Conservation (phyloP, 1,140 invertebrate species). For the Amphibalanus amphitrite region DNA sequence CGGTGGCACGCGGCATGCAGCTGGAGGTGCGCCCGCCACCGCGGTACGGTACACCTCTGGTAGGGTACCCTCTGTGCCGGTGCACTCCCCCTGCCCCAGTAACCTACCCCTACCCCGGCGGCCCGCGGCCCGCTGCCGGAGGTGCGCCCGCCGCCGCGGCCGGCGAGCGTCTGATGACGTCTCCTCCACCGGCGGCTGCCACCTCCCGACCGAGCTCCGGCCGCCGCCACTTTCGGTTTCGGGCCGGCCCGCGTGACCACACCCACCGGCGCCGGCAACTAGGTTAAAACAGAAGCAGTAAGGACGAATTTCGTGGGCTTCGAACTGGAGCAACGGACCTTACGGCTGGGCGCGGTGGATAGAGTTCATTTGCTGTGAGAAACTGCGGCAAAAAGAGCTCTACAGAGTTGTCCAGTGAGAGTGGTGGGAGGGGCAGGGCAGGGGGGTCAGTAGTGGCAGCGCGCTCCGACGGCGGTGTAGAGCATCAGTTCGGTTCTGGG, state of each 20-base stretch:
- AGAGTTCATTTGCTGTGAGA: slow-evolving; percentile 1
- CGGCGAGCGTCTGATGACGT: neutral
- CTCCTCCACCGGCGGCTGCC: neutral
- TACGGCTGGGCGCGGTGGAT: neutral
- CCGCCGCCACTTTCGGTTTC: neutral
- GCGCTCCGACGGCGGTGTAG: neutral
- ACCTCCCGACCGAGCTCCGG: neutral
- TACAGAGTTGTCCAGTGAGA: neutral
- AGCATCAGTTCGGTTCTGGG: neutral
- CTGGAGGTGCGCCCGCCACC: too few relatives aligned
- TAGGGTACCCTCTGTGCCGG: too few relatives aligned
- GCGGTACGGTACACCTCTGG: too few relatives aligned
- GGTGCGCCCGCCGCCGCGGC: neutral
- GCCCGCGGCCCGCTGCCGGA: too few relatives aligned
- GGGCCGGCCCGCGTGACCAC: neutral
- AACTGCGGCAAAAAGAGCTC: slow-evolving; percentile 1
- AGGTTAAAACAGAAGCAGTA: slow-evolving; percentile 1
- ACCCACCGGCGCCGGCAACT: neutral
- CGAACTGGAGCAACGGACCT: neutral
- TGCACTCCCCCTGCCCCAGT: too few relatives aligned
- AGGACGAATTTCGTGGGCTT: neutral
- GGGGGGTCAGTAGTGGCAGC: slow-evolving; percentile 1
- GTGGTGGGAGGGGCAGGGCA: slow-evolving; percentile 1
- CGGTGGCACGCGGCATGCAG: too few relatives aligned
- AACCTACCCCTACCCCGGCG: too few relatives aligned